phyloP scores from a whole-genome alignment of 2,797 vertebrate species.

The Siniperca undulata region DNA sequence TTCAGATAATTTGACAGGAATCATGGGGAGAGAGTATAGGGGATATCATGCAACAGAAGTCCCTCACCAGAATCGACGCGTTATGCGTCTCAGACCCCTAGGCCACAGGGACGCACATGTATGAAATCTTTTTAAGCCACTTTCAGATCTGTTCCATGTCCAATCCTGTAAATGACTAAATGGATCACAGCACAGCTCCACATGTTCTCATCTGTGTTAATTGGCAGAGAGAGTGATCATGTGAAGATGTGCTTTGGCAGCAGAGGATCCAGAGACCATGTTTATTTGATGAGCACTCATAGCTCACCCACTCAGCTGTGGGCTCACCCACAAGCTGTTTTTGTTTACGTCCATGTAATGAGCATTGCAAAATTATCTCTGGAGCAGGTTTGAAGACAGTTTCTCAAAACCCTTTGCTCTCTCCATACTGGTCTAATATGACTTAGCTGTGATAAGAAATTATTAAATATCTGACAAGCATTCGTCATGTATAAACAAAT shows the following conservation, averaged over 20 bases:
- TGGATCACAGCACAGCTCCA: slow-evolving; percentile 69
- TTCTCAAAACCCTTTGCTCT: slow-evolving; percentile 26
- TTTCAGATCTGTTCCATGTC: slow-evolving; percentile 63
- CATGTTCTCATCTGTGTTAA: slow-evolving; percentile 77
- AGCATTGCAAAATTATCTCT: slow-evolving; percentile 69
- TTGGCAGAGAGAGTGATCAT: slow-evolving; percentile 71
- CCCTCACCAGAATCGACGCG: slow-evolving; percentile 2
- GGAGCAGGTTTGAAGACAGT: slow-evolving; percentile 53
- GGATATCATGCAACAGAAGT: slow-evolving; percentile 18
- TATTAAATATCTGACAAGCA: neutral
- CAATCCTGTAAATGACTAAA: slow-evolving; percentile 64
- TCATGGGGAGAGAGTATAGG: neutral
- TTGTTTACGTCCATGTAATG: slow-evolving; percentile 70
- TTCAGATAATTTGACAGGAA: slow-evolving; percentile 16
- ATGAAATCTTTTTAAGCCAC: slow-evolving; percentile 30
- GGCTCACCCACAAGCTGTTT: slow-evolving; percentile 73
- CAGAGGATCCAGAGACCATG: slow-evolving; percentile 63
- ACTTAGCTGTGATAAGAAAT: slow-evolving; percentile 17
- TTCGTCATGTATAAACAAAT: slow-evolving; percentile 11
- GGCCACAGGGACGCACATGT: slow-evolving; percentile 26
- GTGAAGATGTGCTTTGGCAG: slow-evolving; percentile 79
- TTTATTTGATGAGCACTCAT: slow-evolving; percentile 78
- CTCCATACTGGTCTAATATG: neutral
- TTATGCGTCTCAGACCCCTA: slow-evolving; percentile 4
- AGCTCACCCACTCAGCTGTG: slow-evolving; percentile 80